phyloP scores from a whole-genome alignment of 2,888 invertebrate species.

The Trissolcus japonicus region DNA sequence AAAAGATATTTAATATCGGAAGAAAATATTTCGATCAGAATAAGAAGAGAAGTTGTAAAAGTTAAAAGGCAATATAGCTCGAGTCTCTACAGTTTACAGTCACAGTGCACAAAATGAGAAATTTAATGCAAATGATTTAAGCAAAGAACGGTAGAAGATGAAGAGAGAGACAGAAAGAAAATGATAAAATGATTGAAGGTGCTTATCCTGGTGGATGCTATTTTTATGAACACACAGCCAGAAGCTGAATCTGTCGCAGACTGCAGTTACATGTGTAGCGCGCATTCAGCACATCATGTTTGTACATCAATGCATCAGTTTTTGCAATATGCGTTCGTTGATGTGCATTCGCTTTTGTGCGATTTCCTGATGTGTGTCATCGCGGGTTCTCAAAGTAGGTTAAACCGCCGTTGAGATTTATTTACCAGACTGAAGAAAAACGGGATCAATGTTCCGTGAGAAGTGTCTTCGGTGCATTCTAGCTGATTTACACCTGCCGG shows the following conservation, averaged over 20 bases:
- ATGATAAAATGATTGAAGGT: conserved; percentile 23
- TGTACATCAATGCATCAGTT: conserved; percentile 46
- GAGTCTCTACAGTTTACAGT: no score
- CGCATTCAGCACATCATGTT: conserved; percentile 37
- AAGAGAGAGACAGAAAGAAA: neutral
- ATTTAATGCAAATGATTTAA: conserved; percentile 17
- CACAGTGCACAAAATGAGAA: neutral
- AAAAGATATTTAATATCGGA: no score
- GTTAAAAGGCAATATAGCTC: no score
- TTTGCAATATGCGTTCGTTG: conserved; percentile 44
- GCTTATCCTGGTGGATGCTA: conserved; percentile 41
- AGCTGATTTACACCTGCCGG: neutral
- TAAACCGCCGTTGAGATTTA: conserved; percentile 55
- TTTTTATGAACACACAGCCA: conserved; percentile 45
- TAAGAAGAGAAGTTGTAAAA: no score
- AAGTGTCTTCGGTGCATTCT: conserved; percentile 1
- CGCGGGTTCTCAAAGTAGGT: conserved; percentile 64
- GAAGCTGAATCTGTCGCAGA: conserved; percentile 24
- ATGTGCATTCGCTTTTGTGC: conserved; percentile 61
- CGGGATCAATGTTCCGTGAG: conserved; percentile 46
- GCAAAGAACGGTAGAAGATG: neutral
- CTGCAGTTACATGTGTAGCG: conserved; percentile 27
- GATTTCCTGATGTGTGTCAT: conserved; percentile 64
- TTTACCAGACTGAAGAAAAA: conserved; percentile 47
- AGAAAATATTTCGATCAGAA: no score